Conservation (phyloP, 1,140 invertebrate species). For the Eriosoma lanigerum region DNA sequence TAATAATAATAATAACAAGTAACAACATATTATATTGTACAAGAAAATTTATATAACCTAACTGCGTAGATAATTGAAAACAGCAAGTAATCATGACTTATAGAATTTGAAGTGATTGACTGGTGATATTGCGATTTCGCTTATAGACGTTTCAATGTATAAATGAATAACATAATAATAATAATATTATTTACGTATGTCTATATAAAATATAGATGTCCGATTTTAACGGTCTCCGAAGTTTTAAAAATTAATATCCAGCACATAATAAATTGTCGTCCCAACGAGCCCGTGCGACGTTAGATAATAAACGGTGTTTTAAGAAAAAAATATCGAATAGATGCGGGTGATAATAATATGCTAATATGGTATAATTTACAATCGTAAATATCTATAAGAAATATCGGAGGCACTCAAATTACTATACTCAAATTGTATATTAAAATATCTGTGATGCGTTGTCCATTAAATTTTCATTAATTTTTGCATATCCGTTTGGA, state of each 20-base stretch:
- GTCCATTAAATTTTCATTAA: conserved; percentile 17
- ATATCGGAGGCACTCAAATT: conserved; percentile 4
- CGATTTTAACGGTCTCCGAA: conserved; percentile 19
- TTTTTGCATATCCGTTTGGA: not conserved
- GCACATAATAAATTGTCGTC: not conserved
- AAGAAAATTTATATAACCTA: too few species aligned
- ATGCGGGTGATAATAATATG: conserved; percentile 19
- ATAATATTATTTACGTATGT: not conserved
- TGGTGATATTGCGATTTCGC: conserved; percentile 39
- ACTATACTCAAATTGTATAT: conserved; percentile 1
- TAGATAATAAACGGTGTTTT: not conserved
- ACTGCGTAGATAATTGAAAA: conserved; percentile 29
- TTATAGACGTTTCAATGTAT: not conserved
- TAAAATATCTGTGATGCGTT: not conserved
- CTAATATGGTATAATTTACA: conserved; percentile 22
- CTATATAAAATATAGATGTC: not conserved
- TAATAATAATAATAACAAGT: too few species aligned
- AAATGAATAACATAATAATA: not conserved
- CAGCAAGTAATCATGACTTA: conserved; percentile 46
- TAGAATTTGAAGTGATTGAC: conserved; percentile 27
- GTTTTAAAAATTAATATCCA: conserved; percentile 17
- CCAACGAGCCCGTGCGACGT: not conserved
- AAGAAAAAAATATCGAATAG: conserved; percentile 16
- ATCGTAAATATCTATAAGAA: conserved; percentile 16
- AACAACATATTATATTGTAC: conserved; percentile 3